Evolutionary conservation across 92 coral and sea anemone genomes (phyloP), one percentile per base, ranked within the genome.

Genomic region (Palythoa heliodiscus): DNA sequence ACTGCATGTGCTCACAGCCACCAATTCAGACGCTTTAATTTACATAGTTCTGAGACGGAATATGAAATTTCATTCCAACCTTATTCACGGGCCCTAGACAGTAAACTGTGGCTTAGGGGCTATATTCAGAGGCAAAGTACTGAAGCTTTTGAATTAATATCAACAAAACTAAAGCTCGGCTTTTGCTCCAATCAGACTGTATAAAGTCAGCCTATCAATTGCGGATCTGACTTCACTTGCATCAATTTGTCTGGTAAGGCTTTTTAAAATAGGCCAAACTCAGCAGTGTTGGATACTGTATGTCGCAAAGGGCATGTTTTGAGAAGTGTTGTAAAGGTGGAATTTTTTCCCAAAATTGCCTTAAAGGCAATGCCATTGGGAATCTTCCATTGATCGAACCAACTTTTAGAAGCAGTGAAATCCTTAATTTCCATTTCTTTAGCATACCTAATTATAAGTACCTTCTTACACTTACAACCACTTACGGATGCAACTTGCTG

Each of bases 351-450:
- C 75, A 74, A 47, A 76, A 90, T 85, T 86, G 85, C 89, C 86
- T 82, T 87, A 79, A 87, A 87, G 89, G 89, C 78, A 70, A 87
- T 79, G 24, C 43, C 89, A 78, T 87, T 73, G 78, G 86, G 71
- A 87, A 40, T 78, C 89, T 87, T 87, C 89, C 86, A 87, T 73
- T 61, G 70, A 79, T 90, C 88, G 83, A 90, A 90, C 93, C 93
- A 90, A 75, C 93, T 88, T 53, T 90, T 87, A 77, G 93, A 90
- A 81, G 90, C 82, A 76, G 17, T 90, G 92, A 89, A 89, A 76
- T 86, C 88, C 77, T 88, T 80, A 61, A 84, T 84, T 54, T 79
- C 85, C 71, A 86, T 74, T 82, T 89, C 87, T 86, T 90, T 83
- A 75, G 92, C 92, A 82, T 86, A 90, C 11, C 78, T 86, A 7